Evolutionary conservation across 2,113 vertebrate genomes (phyloP).

Genomic region (Trogon melanurus): DNA sequence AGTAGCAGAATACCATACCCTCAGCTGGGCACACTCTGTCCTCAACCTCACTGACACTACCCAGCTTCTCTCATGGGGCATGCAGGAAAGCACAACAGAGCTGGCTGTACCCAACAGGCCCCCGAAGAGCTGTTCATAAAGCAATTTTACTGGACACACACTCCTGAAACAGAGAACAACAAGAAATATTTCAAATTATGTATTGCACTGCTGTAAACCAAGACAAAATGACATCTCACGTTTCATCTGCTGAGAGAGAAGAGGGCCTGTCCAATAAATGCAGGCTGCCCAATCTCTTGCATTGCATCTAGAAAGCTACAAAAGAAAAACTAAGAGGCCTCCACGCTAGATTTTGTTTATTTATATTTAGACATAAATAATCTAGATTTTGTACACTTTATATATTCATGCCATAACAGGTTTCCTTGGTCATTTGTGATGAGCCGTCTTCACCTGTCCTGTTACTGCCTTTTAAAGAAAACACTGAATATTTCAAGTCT

Average conservation of each 20-base stretch:
- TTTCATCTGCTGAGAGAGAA: background rate
- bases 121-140: background rate
- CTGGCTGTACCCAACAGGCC: background rate
- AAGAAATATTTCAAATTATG: background rate
- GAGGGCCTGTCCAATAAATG: background rate
- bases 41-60: rapidly evolving
- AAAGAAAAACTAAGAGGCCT: background rate
- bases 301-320: background rate
- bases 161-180: background rate
- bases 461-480: background rate
- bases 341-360: background rate
- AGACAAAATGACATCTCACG: background rate
- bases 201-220: background rate
- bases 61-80: background rate
- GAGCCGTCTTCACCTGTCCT: background rate
- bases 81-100: rapidly evolving
- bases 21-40: background rate
- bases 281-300: background rate
- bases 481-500: background rate
- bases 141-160: background rate
- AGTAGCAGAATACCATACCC: background rate
- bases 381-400: background rate
- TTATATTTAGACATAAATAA: background rate
- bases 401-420: background rate
- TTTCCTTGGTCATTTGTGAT: background rate